Evolutionary conservation across 2,797 vertebrate species (phyloP).

Genomic region (Cuniculus paca): DNA sequence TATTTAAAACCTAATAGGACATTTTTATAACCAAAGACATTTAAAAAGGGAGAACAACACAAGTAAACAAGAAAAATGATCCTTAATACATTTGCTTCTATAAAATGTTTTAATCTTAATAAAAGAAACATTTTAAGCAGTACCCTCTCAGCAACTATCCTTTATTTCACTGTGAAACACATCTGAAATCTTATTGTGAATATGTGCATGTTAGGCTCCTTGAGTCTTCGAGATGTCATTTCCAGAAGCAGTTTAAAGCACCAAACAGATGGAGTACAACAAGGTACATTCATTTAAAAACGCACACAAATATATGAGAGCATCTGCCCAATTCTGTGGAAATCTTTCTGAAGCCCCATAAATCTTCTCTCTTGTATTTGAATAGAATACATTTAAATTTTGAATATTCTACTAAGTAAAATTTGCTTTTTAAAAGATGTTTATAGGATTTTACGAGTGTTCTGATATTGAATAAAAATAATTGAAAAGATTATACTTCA

Average conservation of each 20-base stretch:
- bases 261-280: conserved; percentile 68
- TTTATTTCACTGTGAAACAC: conserved; percentile 37
- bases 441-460: conserved; percentile 42
- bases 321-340: conserved; percentile 60
- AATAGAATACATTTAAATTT: conserved; percentile 43
- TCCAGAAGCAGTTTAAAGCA: conserved; percentile 64
- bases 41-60: conserved; percentile 56
- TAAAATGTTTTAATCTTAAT: conserved; percentile 72
- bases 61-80: conserved; percentile 69
- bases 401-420: conserved; percentile 35
- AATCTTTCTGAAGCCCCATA: conserved; percentile 42
- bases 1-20: conserved; percentile 85
- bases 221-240: conserved; percentile 55
- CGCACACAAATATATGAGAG: conserved; percentile 34
- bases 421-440: not conserved
- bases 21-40: conserved; percentile 69
- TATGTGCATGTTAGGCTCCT: not conserved
- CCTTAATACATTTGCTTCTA: conserved; percentile 62
- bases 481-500: not conserved
- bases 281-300: conserved; percentile 76
- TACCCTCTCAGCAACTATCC: not conserved
- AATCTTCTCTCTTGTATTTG: conserved; percentile 43
- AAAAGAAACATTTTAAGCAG: conserved; percentile 64
- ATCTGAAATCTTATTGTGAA: conserved; percentile 31
- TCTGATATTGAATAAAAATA: conserved; percentile 46